These are phyloP conservation scores for Hirtodrosophila confusa DNA, from an alignment of 2,888 invertebrate genomes.

Conservation along the genomic window DNA sequence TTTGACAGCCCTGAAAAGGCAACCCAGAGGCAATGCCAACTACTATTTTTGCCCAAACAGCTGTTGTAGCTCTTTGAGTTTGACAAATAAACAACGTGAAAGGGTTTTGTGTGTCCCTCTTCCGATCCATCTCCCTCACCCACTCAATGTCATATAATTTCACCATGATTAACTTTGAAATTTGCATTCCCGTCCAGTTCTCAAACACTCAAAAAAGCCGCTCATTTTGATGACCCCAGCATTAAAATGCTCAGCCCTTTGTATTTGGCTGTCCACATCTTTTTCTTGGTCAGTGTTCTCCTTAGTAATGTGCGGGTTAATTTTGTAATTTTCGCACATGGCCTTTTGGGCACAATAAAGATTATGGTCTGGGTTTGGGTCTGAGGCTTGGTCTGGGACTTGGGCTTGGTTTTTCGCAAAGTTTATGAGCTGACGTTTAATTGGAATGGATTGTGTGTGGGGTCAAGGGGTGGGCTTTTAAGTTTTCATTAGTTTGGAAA, in stretches of 20 bases:
- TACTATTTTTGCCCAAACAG: constrained; percentile 65
- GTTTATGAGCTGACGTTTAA: constrained; percentile 53
- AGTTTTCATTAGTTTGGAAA: constrained; percentile 40
- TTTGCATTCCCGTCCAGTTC: constrained; percentile 58
- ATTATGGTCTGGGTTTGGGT: constrained; percentile 52
- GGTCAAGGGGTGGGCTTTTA: constrained; percentile 32
- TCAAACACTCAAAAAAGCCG: constrained; percentile 21
- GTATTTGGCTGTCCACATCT: constrained; percentile 17
- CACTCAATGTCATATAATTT: constrained; percentile 59
- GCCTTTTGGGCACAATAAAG: constrained; percentile 67
- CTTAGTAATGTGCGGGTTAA: constrained; percentile 47
- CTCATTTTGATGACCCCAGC: constrained; percentile 70
- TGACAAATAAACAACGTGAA: constrained; percentile 67
- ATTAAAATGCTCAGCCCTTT: constrained; percentile 42
- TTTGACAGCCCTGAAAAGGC: constrained; percentile 69
- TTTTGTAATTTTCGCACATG: constrained; percentile 70
- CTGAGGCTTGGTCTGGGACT: constrained; percentile 19
- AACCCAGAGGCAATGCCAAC: constrained; percentile 2
- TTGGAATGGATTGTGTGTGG: constrained; percentile 60
- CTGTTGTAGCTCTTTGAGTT: constrained; percentile 66
- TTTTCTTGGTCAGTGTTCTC: constrained; percentile 42
- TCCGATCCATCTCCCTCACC: not conserved
- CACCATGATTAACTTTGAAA: constrained; percentile 75
- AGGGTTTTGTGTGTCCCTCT: constrained; percentile 24
- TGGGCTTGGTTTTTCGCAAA: constrained; percentile 20